Evolutionary conservation across 2,888 invertebrate species (phyloP), one percentile per base, ranked within the genome.

Genomic region (Tigriopus californicus): DNA sequence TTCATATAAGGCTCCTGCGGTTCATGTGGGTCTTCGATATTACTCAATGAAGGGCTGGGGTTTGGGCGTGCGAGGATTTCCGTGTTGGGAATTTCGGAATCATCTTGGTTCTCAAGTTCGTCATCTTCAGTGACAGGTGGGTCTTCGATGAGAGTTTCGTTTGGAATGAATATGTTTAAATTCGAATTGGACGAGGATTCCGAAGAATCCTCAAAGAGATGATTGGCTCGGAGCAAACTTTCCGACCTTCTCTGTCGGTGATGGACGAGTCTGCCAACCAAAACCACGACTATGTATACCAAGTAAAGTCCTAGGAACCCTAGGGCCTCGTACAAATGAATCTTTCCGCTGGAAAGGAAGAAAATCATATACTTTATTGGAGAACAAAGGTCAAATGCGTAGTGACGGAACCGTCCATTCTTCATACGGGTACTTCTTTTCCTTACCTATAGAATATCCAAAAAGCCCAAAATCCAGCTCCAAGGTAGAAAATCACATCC

Each of bases 401-500:
- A 10, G 41, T 41, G 11, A 13, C 41, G 11, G 11, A 12, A 41
- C 11, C 41, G 11, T 41, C 11, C 41, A 12, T n/a, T n/a, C n/a
- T n/a, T n/a, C n/a, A n/a, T n/a, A 41, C 11, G 11, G 13, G 10
- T 44, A 44, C 4, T 5, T 4, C n/a, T 44, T 15, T 44, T 44
- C 22, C n/a, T n/a, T n/a, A 49, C 49, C 49, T 49, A 22, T 49
- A 70, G 24, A 75, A 68, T 20, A 77, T 67, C 58, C 67, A 70
- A 63, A 74, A 73, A 22, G 76, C 72, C 73, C 75, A 76, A 64
- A 70, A 74, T 0, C 73, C 67, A 6, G 77, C 72, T 13, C 66
- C 68, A 2, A 76, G 59, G 65, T 73, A 77, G 67, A 77, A 77
- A 25, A 73, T 67, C 33, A 75, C 66, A 64, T 77, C 77, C 25